Conservation (phyloP, 2,888 invertebrate species). For the Branchipolynoe longqiensis region DNA sequence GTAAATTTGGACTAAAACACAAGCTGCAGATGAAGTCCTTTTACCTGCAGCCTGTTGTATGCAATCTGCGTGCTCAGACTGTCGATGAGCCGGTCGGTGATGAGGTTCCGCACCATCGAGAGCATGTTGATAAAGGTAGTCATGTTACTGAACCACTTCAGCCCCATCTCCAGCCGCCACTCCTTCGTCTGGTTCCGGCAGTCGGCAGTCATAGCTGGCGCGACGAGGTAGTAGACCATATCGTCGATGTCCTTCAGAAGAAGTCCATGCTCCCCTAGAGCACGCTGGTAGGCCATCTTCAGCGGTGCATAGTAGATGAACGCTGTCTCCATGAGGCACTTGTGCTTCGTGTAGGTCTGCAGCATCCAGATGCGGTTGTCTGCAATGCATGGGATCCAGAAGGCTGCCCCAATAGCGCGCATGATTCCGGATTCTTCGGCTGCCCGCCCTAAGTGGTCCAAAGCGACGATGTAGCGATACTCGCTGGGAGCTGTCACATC, state of each 20-base stretch:
- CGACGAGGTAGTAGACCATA: constrained; percentile 6
- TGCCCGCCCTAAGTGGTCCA: constrained; percentile 33
- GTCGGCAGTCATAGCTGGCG: not conserved
- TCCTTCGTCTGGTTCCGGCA: not conserved
- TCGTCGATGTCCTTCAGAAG: constrained; percentile 18
- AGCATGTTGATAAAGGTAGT: constrained; percentile 41
- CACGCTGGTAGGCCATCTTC: not conserved
- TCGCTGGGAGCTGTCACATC: constrained; percentile 23
- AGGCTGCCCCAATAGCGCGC: constrained; percentile 26
- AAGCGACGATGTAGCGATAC: constrained; percentile 28
- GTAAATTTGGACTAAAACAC: too few species aligned
- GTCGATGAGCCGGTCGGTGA: not conserved
- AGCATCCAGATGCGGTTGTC: constrained; percentile 17
- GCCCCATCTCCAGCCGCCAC: constrained; percentile 24
- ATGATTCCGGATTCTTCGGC: constrained; percentile 31
- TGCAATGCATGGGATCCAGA: constrained; percentile 11
- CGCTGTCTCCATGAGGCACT: constrained; percentile 6
- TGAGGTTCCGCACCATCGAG: not conserved
- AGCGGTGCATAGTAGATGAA: constrained; percentile 26
- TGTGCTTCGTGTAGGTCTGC: constrained; percentile 15
- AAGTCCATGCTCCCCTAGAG: not conserved
- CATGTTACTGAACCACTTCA: constrained; percentile 29
- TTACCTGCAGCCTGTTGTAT: not conserved
- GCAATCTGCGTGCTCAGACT: constrained; percentile 7
- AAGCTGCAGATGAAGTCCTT: too few species aligned